phyloP scores from a whole-genome alignment of 2,888 invertebrate species.

The Tillus elongatus region DNA sequence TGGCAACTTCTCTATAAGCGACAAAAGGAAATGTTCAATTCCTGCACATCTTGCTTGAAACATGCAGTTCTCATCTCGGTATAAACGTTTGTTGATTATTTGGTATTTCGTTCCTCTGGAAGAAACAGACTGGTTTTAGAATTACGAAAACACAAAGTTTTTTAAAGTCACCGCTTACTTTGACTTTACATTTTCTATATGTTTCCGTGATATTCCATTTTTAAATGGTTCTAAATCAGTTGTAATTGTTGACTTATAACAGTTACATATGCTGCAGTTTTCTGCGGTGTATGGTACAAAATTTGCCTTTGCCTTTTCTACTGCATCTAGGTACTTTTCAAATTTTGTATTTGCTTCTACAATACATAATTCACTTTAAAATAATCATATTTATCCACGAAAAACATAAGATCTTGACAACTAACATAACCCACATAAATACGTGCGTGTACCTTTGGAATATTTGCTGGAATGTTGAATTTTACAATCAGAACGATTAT shows the following conservation, averaged over 20 bases:
- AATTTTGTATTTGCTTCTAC: neutral
- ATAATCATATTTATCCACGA: no score
- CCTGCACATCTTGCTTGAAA: slow-evolving; percentile 89
- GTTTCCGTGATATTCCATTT: slow-evolving; percentile 59
- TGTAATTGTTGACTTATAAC: no score
- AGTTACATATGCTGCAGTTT: slow-evolving; percentile 58
- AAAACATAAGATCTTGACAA: no score
- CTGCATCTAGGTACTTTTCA: slow-evolving; percentile 20
- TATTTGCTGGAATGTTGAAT: no score
- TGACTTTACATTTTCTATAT: slow-evolving; percentile 50
- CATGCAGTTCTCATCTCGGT: slow-evolving; percentile 76
- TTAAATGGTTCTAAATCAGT: slow-evolving; percentile 62
- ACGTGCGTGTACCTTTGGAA: no score
- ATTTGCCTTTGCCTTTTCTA: slow-evolving; percentile 44
- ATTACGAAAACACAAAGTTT: neutral
- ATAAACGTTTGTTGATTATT: slow-evolving; percentile 70
- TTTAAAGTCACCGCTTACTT: slow-evolving; percentile 31
- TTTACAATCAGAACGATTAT: no score
- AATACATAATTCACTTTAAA: no score
- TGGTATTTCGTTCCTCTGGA: slow-evolving; percentile 69
- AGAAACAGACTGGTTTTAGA: slow-evolving; percentile 9
- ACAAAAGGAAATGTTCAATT: slow-evolving; percentile 76
- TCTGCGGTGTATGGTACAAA: slow-evolving; percentile 49
- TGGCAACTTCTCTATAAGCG: slow-evolving; percentile 59
- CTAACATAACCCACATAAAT: no score